phyloP scores from a whole-genome alignment of 2,888 invertebrate species.

The Neria commutata region DNA sequence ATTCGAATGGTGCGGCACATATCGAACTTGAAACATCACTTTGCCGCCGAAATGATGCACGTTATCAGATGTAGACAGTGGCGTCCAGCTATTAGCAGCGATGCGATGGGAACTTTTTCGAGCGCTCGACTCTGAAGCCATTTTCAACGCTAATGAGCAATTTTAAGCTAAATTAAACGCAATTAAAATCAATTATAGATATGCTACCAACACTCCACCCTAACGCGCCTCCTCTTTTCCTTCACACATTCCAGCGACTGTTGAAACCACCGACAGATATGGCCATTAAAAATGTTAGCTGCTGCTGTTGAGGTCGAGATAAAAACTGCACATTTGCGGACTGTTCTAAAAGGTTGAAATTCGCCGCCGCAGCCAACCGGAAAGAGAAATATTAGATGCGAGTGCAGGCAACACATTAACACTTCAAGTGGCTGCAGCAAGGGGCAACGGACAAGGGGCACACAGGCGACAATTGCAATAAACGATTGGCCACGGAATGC shows the following conservation, averaged over 20 bases:
- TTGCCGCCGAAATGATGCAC: too few species aligned
- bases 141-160: constrained; percentile 10
- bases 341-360: too few species aligned
- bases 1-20: too few species aligned
- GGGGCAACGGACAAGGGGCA: not conserved
- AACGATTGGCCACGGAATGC: constrained; percentile 4
- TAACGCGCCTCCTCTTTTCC: too few species aligned
- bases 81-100: too few species aligned
- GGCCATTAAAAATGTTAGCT: too few species aligned
- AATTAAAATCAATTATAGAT: constrained; percentile 26
- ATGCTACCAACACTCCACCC: not conserved
- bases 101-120: too few species aligned
- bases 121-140: not conserved
- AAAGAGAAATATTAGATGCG: constrained; percentile 4
- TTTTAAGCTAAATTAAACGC: constrained; percentile 26
- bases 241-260: too few species aligned
- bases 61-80: not conserved
- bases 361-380: not conserved
- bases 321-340: too few species aligned
- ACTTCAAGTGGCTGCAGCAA: not conserved
- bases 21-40: not conserved
- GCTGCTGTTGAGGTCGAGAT: too few species aligned
- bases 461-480: constrained; percentile 1
- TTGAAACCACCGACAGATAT: too few species aligned
- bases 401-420: constrained; percentile 11